Percentiles rank a stretch among this genome's conserved stretches.
Conservation (phyloP, 2,888 invertebrate species). For the Sympetrum striolatum region DNA sequence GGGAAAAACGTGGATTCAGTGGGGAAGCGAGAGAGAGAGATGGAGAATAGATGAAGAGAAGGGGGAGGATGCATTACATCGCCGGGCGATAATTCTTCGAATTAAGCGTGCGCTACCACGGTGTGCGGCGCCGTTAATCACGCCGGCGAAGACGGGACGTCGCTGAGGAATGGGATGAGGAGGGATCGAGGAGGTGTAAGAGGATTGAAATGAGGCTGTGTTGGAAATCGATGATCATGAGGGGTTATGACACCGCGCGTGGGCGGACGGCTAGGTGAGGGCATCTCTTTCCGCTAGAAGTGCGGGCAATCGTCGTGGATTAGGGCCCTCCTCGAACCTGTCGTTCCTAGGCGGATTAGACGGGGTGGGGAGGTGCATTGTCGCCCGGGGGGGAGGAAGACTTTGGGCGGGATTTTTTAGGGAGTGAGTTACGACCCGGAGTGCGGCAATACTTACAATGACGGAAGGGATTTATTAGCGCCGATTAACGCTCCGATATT, state of each 20-base stretch:
- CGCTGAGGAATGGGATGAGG: neutral
- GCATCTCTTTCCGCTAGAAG: neutral
- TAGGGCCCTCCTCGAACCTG: neutral
- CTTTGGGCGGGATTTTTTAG: neutral
- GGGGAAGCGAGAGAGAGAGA: neutral
- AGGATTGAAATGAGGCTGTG: neutral
- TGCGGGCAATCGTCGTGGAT: neutral
- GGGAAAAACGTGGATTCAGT: neutral
- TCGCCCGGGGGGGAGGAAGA: constrained; percentile 5
- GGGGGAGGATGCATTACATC: constrained; percentile 8
- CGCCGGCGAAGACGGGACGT: constrained; percentile 22
- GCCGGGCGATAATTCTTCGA: constrained; percentile 31
- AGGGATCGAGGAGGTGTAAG: neutral
- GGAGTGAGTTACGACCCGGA: neutral
- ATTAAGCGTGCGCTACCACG: constrained; percentile 13
- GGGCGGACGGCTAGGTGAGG: neutral
- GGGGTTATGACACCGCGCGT: constrained; percentile 8
- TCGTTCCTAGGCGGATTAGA: neutral
- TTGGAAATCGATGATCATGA: constrained; percentile 8
- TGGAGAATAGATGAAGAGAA: neutral
- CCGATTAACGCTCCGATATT: neutral
- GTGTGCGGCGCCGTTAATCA: constrained; percentile 22
- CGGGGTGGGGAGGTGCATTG: neutral
- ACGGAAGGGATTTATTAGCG: constrained; percentile 12
- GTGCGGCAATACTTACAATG: neutral